phyloP scores from a whole-genome alignment of 1,140 invertebrate species.

The Bombus sylvicola region DNA sequence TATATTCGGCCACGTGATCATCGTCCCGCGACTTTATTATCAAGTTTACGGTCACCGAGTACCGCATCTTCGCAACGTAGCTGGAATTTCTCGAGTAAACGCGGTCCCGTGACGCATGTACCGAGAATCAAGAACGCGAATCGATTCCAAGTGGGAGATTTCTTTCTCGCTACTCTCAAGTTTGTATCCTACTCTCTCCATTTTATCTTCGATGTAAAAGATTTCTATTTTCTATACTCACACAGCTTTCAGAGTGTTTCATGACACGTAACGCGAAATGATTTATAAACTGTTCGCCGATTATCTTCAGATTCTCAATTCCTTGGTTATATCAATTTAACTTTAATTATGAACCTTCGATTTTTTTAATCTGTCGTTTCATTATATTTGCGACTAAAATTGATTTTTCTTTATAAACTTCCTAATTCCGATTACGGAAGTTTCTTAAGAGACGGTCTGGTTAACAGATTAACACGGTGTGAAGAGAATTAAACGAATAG shows the following conservation, averaged over 20 bases:
- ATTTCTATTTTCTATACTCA: not conserved
- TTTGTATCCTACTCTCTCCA: no score
- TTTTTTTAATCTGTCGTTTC: not conserved
- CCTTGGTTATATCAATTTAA: not conserved
- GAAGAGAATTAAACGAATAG: no score
- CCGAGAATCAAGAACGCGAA: not conserved
- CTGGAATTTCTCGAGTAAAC: not conserved
- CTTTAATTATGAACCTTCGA: not conserved
- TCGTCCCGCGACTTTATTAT: constrained; percentile 11
- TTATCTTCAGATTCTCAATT: not conserved
- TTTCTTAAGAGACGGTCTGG: no score
- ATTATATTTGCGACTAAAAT: not conserved
- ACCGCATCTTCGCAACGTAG: not conserved
- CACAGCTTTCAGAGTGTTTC: not conserved
- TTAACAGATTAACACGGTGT: no score
- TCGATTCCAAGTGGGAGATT: not conserved
- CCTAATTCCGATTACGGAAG: no score
- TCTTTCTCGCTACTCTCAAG: not conserved
- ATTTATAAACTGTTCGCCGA: not conserved
- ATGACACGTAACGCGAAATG: no score
- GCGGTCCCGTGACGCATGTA: not conserved
- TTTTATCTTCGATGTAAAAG: not conserved
- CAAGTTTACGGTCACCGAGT: not conserved
- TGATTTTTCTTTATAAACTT: not conserved
- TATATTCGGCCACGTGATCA: not conserved